These are phyloP conservation scores for Plectus sambesii DNA, from an alignment of 1,140 invertebrate genomes.

Conservation along the genomic window DNA sequence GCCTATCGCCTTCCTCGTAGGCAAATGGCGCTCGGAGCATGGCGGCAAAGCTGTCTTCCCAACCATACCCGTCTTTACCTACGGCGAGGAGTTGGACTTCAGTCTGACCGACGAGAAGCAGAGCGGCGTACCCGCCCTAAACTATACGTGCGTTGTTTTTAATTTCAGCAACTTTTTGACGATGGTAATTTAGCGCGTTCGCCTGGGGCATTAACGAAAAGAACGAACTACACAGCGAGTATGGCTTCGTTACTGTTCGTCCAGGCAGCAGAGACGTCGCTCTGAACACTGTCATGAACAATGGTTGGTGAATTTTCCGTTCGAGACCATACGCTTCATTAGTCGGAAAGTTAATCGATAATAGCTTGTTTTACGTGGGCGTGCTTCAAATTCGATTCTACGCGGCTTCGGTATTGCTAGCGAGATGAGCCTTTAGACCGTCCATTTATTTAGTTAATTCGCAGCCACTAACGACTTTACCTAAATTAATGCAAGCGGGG, in stretches of 20 bases:
- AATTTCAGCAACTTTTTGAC: background rate
- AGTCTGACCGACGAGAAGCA: constrained; percentile 32
- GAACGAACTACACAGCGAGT: constrained; percentile 41
- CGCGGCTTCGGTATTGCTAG: too few species aligned
- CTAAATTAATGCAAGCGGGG: too few species aligned
- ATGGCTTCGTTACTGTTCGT: constrained; percentile 39
- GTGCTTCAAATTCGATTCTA: too few species aligned
- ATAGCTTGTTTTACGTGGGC: too few species aligned
- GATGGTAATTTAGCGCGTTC: constrained; percentile 30
- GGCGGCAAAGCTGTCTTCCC: constrained; percentile 42
- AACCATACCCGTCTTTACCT: constrained; percentile 44
- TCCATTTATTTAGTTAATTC: too few species aligned
- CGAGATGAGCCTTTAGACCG: too few species aligned
- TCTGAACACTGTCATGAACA: constrained; percentile 44
- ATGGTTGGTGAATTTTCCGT: constrained; percentile 24
- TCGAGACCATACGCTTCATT: too few species aligned
- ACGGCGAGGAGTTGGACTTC: constrained; percentile 41
- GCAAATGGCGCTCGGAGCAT: constrained; percentile 43
- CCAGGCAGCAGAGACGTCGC: constrained; percentile 31
- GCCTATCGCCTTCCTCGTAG: constrained; percentile 34
- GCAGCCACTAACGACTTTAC: too few species aligned
- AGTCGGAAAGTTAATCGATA: too few species aligned
- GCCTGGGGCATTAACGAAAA: constrained; percentile 43
- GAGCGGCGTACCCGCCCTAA: constrained; percentile 28
- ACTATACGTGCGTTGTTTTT: constrained; percentile 38